Evolutionary conservation across 1,140 invertebrate genomes (phyloP).

Genomic region (Macrotrachela quadricornifera): DNA sequence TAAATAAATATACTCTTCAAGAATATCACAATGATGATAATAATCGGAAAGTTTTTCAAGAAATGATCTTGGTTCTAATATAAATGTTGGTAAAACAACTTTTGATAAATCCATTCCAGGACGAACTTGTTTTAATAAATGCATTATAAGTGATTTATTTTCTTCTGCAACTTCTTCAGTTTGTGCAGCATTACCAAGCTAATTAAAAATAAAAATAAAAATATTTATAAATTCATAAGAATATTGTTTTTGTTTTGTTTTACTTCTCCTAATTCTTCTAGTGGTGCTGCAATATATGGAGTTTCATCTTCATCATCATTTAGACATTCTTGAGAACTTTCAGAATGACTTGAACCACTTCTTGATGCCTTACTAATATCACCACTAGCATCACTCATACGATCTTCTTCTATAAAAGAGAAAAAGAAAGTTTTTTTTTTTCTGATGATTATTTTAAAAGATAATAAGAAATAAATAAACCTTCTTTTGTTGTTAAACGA

Average conservation of each 20-base stretch:
- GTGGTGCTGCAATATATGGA: neutral
- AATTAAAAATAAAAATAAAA: slow-evolving; percentile 11
- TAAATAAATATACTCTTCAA: slow-evolving; percentile 36
- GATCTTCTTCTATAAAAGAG: no score
- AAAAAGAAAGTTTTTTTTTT: no score
- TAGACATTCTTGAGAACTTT: no score
- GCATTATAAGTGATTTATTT: slow-evolving; percentile 81
- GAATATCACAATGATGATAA: slow-evolving; percentile 72
- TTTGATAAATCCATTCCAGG: slow-evolving; percentile 90
- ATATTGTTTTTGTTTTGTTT: neutral
- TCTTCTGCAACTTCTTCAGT: slow-evolving; percentile 76
- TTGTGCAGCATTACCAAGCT: slow-evolving; percentile 53
- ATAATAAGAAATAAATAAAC: no score
- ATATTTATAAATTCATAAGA: no score
- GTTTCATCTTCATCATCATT: neutral
- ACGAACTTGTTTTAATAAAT: slow-evolving; percentile 62
- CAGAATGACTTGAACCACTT: no score
- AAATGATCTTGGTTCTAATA: slow-evolving; percentile 73
- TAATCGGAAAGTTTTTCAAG: slow-evolving; percentile 75
- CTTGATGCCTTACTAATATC: no score
- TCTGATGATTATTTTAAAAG: no score
- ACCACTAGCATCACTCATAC: no score
- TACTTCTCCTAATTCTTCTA: neutral
- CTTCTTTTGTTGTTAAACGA: no score
- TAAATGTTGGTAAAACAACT: slow-evolving; percentile 70